Evolutionary conservation across 2,888 invertebrate species (phyloP), one percentile per base, ranked within the genome.

Genomic region (Lochmaea crataegi): DNA sequence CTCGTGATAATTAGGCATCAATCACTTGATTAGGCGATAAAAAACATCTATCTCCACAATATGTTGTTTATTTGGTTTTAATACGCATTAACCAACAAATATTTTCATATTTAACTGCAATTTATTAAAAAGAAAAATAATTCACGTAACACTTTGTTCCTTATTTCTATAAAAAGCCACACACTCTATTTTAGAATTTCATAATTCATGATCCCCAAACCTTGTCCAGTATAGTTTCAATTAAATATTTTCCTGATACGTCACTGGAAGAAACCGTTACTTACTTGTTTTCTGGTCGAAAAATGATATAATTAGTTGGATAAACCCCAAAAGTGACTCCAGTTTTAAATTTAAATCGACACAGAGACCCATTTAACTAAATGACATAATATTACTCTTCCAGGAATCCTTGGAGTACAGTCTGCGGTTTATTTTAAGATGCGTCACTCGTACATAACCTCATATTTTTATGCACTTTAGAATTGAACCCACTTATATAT

Each of bases 261-360:
- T 9, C 32, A 7, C 32, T 38, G 32, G 32, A 38, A 7, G 32
- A 38, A 7, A 38, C 32, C 6, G 32, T 32, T 38, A 32, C 5
- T 4, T 32, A 7, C 32, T 38, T 38, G 18, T 26, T 32, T 60
- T 60, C 32, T 32, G 58, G 32, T 53, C 10, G 26, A 26, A 26
- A 57, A 12, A 26, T 57, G 16, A 45, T 45, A 45, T 45, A 45
- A 64, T 66, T 66, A 42, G 41, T 42, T 16, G 32, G 60, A 41
- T 16, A 11, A 38, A 26, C 16, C 61, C 22, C 42, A 38, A 45
- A 67, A 67, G 16, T 58, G 58, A 18, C 18, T 38, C 57, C 38
- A n/a, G 42, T 41, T 66, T 66, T 66, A 66, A 66, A 66, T 41
- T 56, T 66, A 57, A 57, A 22, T 22, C 12, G 66, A 67, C 67